These are phyloP conservation scores for Gallinago paraguaiae DNA, from an alignment of 2,113 vertebrate species.

Conservation along the genomic window DNA sequence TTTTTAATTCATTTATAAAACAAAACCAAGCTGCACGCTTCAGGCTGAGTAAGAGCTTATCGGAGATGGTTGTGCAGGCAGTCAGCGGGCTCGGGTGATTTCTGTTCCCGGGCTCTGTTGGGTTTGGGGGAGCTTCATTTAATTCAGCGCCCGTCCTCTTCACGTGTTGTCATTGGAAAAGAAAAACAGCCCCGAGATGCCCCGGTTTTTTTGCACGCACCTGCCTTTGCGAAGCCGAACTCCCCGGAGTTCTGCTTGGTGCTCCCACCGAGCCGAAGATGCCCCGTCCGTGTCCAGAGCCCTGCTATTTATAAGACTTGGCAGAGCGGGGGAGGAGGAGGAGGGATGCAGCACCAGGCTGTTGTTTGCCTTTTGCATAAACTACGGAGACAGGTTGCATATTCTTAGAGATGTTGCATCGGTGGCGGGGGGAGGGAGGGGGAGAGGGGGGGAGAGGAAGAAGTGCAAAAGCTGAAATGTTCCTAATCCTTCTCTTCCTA, in stretches of 20 bases:
- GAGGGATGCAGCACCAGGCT: conserved; percentile 30
- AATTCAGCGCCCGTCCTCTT: background rate
- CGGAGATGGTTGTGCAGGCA: background rate
- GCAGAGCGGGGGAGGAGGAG: background rate
- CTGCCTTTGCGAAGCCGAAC: background rate
- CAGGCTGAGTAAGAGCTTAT: background rate
- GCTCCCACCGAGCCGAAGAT: background rate
- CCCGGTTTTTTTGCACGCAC: background rate
- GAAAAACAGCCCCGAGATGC: background rate
- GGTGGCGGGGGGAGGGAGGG: background rate
- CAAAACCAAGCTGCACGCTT: background rate
- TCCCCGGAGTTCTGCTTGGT: background rate
- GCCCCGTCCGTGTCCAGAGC: background rate
- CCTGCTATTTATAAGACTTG: conserved; percentile 29
- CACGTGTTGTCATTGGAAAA: background rate
- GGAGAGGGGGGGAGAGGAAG: background rate
- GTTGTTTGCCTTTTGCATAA: conserved; percentile 19
- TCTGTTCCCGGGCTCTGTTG: background rate
- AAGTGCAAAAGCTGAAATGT: conserved; percentile 45
- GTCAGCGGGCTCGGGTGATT: background rate
- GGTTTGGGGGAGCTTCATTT: background rate
- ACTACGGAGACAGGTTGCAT: conserved; percentile 21
- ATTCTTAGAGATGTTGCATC: conserved; percentile 18
- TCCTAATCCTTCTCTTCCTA: conserved; percentile 71
- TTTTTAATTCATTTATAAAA: background rate